Base-by-base conservation (phyloP, 2,113 vertebrate species). In the Gallinago paraguaiae region DNA sequence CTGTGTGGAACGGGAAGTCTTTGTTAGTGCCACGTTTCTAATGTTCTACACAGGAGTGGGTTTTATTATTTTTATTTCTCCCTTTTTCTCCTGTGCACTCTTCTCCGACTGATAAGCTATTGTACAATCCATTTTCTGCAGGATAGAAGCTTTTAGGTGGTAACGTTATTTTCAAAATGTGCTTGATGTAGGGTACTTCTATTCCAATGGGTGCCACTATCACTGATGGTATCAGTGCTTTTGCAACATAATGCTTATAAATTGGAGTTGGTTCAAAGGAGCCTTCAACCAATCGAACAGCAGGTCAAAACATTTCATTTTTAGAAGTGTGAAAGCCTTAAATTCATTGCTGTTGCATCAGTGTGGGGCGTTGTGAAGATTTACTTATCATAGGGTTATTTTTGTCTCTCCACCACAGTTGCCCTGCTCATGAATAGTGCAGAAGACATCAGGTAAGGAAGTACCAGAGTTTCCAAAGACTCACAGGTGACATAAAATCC, bases 21-120 rank as follows among this genome's bases (percentile, higher is more conserved):
- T 98, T 98, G 96, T 98, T 95, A 96, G 82, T 41, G 79, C 65
- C 67, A 63, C 61, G 2, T 93, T 95, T 93, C 96, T 95, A 92
- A 67, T 11, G 78, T 96, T 86, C 67, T 86, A 54, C 69, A 17
- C 79, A 35, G 95, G 57, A 85, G 35, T 9, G 37, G 67, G 35
- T 64, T 97, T 93, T 85, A 83, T 97, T 93, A 64, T 96, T 88
- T 95, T 93, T 90, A 67, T 94, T 92, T 92, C 54, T 96, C 50
- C 16, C 12, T 94, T 88, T 91, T 92, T 92, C 45, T 90, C 43
- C 69, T 39, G 31, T 65, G 68, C 51, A 46, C 9, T 87, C 54
- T 71, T 92, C 69, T 83, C 81, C 9, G 10, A 39, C 33, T 90
- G 79, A 82, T 60, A 88, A 82, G 56, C 25, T 87, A n/a, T 64